phyloP scores from a whole-genome alignment of 30 jellyfish, hydroid and myxozoan species.

The Rhopilema esculentum region DNA sequence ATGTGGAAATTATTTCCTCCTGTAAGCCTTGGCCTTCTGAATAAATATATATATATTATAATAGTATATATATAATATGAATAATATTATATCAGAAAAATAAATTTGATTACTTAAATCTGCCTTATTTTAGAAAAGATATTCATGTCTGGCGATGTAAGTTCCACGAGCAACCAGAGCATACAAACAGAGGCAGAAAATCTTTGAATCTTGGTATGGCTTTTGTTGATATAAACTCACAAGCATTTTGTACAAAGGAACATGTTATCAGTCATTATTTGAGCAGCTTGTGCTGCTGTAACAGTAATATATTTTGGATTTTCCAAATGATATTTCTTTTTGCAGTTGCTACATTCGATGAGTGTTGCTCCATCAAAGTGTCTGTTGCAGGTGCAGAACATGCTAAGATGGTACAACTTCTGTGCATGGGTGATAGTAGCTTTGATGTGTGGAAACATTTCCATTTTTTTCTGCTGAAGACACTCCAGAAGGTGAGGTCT shows the following conservation, averaged over 20 bases:
- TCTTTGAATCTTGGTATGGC: not conserved
- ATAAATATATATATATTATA: too few species aligned
- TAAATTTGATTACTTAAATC: not conserved
- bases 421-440: not conserved
- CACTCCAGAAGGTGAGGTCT: slow-evolving; percentile 32
- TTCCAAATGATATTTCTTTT: not conserved
- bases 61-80: not conserved
- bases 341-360: not conserved
- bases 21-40: not conserved
- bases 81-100: not conserved
- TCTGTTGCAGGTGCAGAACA: not conserved
- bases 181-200: not conserved
- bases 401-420: not conserved
- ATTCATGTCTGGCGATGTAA: not conserved
- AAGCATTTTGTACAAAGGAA: not conserved
- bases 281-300: not conserved
- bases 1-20: not conserved
- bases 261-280: not conserved
- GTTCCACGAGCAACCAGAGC: not conserved
- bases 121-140: not conserved
- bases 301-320: not conserved
- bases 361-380: not conserved
- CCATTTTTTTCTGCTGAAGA: slow-evolving; percentile 4
- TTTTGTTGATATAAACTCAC: not conserved
- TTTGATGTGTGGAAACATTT: not conserved